These are phyloP conservation scores for Brachionus sp. DNA, from an alignment of 1,140 invertebrate species.

Conservation along the genomic window DNA sequence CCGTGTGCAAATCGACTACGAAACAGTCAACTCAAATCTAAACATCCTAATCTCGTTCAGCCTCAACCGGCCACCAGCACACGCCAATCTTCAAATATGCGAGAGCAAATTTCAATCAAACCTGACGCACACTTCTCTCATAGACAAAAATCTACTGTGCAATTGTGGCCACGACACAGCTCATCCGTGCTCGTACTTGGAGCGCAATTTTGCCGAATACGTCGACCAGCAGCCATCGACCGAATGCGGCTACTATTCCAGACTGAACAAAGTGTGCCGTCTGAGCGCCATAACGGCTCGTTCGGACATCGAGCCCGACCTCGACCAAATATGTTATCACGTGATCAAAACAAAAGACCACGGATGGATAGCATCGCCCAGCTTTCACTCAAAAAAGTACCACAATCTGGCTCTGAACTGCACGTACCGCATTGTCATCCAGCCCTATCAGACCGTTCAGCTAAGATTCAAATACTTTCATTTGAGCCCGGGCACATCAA, in stretches of 20 bases:
- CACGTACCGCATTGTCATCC: constrained; percentile 1
- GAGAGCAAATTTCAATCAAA: not conserved
- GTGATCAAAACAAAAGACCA: not conserved
- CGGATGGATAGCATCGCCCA: constrained; percentile 44
- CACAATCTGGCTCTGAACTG: not conserved
- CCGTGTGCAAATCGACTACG: not conserved
- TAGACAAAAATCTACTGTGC: not conserved
- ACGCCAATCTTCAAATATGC: not conserved
- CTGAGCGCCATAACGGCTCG: not conserved
- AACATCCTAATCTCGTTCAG: not conserved
- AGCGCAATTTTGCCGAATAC: not conserved
- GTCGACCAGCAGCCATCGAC: not conserved
- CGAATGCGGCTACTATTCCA: not conserved
- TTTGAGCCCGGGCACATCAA: not conserved
- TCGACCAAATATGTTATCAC: not conserved
- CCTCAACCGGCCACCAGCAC: not conserved
- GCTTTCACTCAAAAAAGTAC: not conserved
- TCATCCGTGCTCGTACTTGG: not conserved
- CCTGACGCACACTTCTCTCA: not conserved
- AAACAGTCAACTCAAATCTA: not conserved
- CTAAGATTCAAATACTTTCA: constrained; percentile 14
- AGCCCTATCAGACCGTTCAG: constrained; percentile 29
- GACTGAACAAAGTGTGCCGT: not conserved
- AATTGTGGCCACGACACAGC: not conserved
- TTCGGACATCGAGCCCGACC: not conserved